Evolutionary conservation across 2,113 vertebrate species (phyloP), one percentile per base, ranked within the genome.

Genomic region (Benitochromis conjunctus): DNA sequence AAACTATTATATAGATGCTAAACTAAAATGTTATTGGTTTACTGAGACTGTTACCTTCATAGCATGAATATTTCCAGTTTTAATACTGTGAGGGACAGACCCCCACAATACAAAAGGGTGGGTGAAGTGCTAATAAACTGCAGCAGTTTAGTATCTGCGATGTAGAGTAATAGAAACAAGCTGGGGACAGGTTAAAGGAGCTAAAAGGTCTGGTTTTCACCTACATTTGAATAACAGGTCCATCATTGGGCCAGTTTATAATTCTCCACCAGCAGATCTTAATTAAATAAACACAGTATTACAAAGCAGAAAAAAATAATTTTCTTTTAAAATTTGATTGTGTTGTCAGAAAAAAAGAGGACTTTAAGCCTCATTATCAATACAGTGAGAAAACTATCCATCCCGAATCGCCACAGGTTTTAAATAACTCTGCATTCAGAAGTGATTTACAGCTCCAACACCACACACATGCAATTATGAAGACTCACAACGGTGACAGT

Each of bases 351-450:
- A 56, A 84, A 84, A 38, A 77, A 5, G 21, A 24, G 6, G 54
- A n/a, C 81, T 76, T 83, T 66, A 60, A 76, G 89, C 56, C n/a
- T 71, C 26, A 85, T 87, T 56, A 84, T 87, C 87, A 81, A 78
- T 69, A 71, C 77, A 87, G 55, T 16, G 55, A 82, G 82, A 62
- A 56, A 62, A 43, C 64, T 34, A 2, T 80, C 78, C 71, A 48
- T 71, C 80, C 83, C 36, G 51, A 6, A 19, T 83, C 84, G 57
- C 56, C 79, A 8, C 11, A 74, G 85, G 83, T 92, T 89, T 89
- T 85, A 91, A 91, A 94, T 88, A 93, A 92, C 92, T 83, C 80
- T 85, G 82, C 58, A 92, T 89, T 92, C 86, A 87, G 38, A 90
- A 48, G 31, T 93, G 92, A 96, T 94, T 94, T 94, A 95, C 82